Percentiles rank a stretch among this genome's conserved stretches.
These are phyloP conservation scores for Otolemur garnettii DNA, from an alignment of 2,113 vertebrate species.

Conservation along the genomic window DNA sequence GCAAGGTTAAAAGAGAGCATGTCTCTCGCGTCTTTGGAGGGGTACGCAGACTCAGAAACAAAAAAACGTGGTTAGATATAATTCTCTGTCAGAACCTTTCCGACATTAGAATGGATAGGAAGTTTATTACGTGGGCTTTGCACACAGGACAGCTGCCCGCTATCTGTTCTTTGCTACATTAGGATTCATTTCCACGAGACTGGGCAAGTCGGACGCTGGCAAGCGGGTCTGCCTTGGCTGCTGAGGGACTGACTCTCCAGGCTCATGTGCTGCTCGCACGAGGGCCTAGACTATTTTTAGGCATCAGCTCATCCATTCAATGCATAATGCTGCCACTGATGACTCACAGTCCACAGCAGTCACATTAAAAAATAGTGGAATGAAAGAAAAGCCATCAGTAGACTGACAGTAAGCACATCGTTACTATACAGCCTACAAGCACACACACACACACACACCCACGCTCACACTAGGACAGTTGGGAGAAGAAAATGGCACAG, in stretches of 20 bases:
- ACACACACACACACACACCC: rapidly evolving
- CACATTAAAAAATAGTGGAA: conserved; percentile 48
- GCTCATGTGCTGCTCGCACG: conserved; percentile 2
- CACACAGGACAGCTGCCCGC: neutral
- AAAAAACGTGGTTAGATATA: neutral
- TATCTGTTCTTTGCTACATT: neutral
- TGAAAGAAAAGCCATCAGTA: conserved; percentile 12
- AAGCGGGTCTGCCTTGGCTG: neutral
- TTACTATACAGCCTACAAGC: rapidly evolving
- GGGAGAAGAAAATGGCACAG: neutral
- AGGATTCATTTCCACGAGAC: neutral
- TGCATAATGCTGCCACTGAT: neutral
- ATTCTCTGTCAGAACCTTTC: neutral
- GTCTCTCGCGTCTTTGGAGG: neutral
- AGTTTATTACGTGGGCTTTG: neutral
- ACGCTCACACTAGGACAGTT: neutral
- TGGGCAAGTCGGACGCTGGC: neutral
- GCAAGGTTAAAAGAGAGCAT: neutral
- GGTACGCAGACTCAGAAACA: neutral
- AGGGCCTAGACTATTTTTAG: conserved; percentile 76
- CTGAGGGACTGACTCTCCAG: neutral
- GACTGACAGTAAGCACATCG: neutral
- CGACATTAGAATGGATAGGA: neutral
- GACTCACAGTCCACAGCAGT: conserved; percentile 65
- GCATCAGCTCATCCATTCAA: conserved; percentile 69